These are phyloP conservation scores for Periphyllus acericola DNA, from an alignment of 2,888 invertebrate genomes.

Conservation along the genomic window DNA sequence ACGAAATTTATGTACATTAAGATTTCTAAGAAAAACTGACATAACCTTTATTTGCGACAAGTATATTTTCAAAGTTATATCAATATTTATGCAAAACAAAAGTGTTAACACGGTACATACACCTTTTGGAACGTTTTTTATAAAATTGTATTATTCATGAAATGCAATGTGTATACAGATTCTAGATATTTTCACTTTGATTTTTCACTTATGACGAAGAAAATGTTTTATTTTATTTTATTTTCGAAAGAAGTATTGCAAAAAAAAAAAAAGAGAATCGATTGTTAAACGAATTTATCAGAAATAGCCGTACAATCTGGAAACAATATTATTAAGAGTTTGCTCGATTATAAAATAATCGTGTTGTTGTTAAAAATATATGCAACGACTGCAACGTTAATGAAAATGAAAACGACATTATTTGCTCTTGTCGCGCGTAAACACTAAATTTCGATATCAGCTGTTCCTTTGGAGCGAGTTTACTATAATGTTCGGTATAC, in stretches of 20 bases:
- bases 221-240: background rate
- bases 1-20: background rate
- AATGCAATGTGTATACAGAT: background rate
- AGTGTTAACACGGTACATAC: background rate
- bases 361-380: background rate
- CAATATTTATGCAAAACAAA: constrained; percentile 6
- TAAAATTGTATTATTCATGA: constrained; percentile 26
- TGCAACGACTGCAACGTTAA: background rate
- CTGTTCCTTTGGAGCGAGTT: too few species aligned
- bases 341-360: too few species aligned
- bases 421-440: too few species aligned
- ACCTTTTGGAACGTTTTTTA: background rate
- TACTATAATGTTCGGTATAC: too few species aligned
- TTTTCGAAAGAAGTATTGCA: background rate
- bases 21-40: background rate
- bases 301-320: background rate
- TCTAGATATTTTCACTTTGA: background rate
- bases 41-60: background rate
- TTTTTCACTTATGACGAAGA: background rate
- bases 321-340: too few species aligned
- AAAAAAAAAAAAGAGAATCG: too few species aligned
- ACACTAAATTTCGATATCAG: too few species aligned
- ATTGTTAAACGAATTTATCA: background rate
- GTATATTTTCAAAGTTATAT: background rate
- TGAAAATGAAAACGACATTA: background rate